Evolutionary conservation across 2,888 invertebrate species (phyloP).

Genomic region (Erebia aethiops): DNA sequence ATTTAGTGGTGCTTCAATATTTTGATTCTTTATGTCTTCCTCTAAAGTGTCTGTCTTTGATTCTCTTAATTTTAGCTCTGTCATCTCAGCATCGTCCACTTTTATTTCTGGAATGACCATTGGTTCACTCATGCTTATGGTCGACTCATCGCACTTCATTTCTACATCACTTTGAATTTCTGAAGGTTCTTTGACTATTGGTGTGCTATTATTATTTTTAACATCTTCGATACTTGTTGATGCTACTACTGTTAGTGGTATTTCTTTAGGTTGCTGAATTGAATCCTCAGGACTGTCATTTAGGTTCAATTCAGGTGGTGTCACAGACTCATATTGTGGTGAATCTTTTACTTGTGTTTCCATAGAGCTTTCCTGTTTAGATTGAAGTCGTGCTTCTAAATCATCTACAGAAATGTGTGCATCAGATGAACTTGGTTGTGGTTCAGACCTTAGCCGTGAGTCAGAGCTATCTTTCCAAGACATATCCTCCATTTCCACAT

Average conservation of each 20-base stretch:
- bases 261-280: slow-evolving; percentile 31
- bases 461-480: slow-evolving; percentile 74
- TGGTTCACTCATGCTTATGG: slow-evolving; percentile 30
- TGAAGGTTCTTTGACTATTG: slow-evolving; percentile 19
- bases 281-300: slow-evolving; percentile 39
- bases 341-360: slow-evolving; percentile 59
- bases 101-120: slow-evolving; percentile 72
- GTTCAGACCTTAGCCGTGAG: slow-evolving; percentile 59
- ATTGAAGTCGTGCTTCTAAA: slow-evolving; percentile 70
- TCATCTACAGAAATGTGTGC: slow-evolving; percentile 70
- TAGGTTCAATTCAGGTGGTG: slow-evolving; percentile 62
- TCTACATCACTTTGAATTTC: slow-evolving; percentile 57
- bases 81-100: slow-evolving; percentile 74
- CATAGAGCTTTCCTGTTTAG: slow-evolving; percentile 71
- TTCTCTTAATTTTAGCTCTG: slow-evolving; percentile 65
- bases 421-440: slow-evolving; percentile 73
- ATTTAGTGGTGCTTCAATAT: slow-evolving; percentile 40
- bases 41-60: slow-evolving; percentile 47
- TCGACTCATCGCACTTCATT: slow-evolving; percentile 52
- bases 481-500: slow-evolving; percentile 81
- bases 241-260: slow-evolving; percentile 40
- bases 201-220: slow-evolving; percentile 47
- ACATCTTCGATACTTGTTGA: slow-evolving; percentile 45
- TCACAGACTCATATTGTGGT: slow-evolving; percentile 63
- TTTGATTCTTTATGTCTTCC: slow-evolving; percentile 48